Percentiles rank a stretch among this genome's conserved stretches.
Evolutionary conservation across 2,113 vertebrate species (phyloP).

Genomic region (Chroicocephalus ridibundus): DNA sequence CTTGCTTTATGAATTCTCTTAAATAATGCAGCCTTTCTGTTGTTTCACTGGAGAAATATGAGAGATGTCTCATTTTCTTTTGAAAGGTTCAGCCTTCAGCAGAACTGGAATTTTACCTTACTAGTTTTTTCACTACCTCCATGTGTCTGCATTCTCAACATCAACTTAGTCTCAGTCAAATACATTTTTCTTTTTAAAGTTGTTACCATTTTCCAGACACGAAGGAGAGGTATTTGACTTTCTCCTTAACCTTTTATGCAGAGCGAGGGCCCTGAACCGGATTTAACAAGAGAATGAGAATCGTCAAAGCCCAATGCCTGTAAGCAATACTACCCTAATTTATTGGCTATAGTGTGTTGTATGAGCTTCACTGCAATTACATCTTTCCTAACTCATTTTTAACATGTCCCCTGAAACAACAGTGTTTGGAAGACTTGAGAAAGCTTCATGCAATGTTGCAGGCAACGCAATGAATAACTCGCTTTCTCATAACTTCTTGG

Average conservation of each 20-base stretch:
- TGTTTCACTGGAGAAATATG: not conserved
- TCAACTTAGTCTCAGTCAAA: not conserved
- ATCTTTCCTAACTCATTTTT: not conserved
- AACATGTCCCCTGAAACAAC: not conserved
- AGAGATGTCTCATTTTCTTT: not conserved
- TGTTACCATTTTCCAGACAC: not conserved
- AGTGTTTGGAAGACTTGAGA: not conserved
- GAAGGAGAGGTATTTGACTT: not conserved
- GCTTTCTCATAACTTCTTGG: not conserved
- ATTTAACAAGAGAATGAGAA: not conserved
- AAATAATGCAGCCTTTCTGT: not conserved
- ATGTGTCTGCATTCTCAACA: not conserved
- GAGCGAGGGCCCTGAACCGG: not conserved
- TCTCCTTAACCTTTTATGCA: not conserved
- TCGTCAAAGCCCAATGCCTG: not conserved
- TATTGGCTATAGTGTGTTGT: not conserved
- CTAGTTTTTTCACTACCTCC: not conserved
- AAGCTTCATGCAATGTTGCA: not conserved
- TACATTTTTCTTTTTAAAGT: not conserved
- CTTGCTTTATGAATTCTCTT: not conserved
- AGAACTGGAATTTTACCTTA: not conserved
- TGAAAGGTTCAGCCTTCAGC: not conserved
- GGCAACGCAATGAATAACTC: not conserved
- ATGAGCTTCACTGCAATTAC: not conserved
- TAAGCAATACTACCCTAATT: not conserved